phyloP scores from a whole-genome alignment of 2,888 invertebrate genomes.

The Eutolmus rufibarbis region DNA sequence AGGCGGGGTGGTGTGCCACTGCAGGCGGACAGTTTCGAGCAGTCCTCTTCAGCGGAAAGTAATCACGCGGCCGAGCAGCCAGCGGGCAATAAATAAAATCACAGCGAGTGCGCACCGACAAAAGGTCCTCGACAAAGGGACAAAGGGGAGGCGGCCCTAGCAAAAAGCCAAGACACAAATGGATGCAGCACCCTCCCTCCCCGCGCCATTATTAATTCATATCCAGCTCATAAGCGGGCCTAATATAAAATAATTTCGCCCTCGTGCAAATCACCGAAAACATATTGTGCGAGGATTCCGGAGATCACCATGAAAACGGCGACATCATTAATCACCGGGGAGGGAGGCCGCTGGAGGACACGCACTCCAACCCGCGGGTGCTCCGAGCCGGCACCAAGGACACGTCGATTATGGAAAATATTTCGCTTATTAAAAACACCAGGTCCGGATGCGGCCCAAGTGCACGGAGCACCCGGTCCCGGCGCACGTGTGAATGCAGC shows the following conservation, averaged over 20 bases:
- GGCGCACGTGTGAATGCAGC: conserved; percentile 43
- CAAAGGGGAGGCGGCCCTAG: not conserved
- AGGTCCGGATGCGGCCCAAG: not conserved
- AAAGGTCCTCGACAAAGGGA: conserved; percentile 13
- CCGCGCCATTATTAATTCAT: conserved; percentile 25
- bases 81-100: conserved; percentile 46
- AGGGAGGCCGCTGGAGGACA: conserved; percentile 8
- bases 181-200: not conserved
- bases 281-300: conserved; percentile 44
- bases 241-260: not conserved
- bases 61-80: conserved; percentile 23
- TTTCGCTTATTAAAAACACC: conserved; percentile 36
- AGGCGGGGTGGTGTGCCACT: not conserved
- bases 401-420: conserved; percentile 37
- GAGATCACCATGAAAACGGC: conserved; percentile 41
- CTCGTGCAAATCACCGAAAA: conserved; percentile 29
- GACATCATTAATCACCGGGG: conserved; percentile 45
- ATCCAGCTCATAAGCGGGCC: conserved; percentile 22
- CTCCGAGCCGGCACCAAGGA: not conserved
- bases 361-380: not conserved
- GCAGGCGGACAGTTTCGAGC: not conserved
- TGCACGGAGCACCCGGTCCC: not conserved
- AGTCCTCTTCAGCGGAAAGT: not conserved
- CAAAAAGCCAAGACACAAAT: conserved; percentile 4
- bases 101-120: conserved; percentile 43